Percentiles rank a stretch among this genome's conserved stretches.
Conservation (phyloP, 2,888 invertebrate species). For the Mongoloraphidia duomilia region DNA sequence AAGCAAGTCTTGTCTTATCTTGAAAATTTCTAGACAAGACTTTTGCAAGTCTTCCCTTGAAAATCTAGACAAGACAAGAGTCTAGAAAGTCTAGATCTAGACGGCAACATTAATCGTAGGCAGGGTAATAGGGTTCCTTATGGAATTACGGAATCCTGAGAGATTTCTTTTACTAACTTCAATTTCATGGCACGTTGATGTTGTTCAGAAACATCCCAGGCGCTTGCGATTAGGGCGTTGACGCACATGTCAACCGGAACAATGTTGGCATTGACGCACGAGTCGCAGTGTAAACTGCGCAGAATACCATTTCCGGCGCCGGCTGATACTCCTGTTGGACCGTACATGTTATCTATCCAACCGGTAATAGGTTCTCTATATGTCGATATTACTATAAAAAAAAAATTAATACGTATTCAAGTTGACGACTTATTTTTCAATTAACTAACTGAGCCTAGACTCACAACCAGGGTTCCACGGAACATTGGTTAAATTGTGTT, state of each 20-base stretch:
- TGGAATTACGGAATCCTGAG: too few species aligned
- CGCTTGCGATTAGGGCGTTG: constrained; percentile 65
- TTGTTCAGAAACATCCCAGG: constrained; percentile 49
- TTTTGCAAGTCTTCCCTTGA: too few species aligned
- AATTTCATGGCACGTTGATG: neutral
- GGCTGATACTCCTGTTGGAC: constrained; percentile 62
- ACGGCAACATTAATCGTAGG: too few species aligned
- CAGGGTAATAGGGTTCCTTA: too few species aligned
- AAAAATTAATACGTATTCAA: too few species aligned
- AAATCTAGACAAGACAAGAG: too few species aligned
- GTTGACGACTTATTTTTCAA: neutral
- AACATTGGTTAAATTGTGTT: neutral
- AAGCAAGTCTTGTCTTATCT: too few species aligned
- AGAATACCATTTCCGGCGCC: constrained; percentile 66
- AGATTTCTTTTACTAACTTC: neutral
- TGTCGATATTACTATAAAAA: constrained; percentile 41
- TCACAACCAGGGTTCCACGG: neutral
- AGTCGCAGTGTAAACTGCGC: constrained; percentile 56
- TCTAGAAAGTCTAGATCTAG: too few species aligned
- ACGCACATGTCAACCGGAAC: constrained; percentile 64
- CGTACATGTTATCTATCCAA: constrained; percentile 87
- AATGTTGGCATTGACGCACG: constrained; percentile 57
- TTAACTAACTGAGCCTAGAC: neutral
- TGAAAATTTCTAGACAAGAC: too few species aligned
- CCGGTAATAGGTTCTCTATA: constrained; percentile 63